Base-by-base conservation (phyloP, 2,113 vertebrate species). In the Entelurus aequoreus region DNA sequence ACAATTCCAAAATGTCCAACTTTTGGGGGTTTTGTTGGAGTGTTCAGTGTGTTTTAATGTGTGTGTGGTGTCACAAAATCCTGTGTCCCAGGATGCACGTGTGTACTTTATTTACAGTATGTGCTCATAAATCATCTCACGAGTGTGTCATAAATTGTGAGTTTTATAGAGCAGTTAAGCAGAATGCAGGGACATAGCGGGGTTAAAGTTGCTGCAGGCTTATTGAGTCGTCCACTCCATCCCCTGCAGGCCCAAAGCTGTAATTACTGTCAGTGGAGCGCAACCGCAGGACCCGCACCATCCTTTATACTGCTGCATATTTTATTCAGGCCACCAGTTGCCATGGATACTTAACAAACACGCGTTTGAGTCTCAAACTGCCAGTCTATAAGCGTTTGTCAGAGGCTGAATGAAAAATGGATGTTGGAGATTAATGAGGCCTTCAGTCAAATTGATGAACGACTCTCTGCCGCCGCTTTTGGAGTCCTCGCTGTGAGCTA, bases 151-250 rank as follows among this genome's bases (percentile, higher is more conserved):
- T 83, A 78, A 81, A 80, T 82, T 73, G 65, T 46, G 36, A 71
- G 61, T 37, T 82, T 82, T 74, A 80, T 72, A 68, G 58, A 68
- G 77, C 70, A 70, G 58, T 70, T 71, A 71, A 80, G 68, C 58
- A 68, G 69, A 66, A 63, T 37, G 52, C 65, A 60, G 15, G 38
- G 50, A 66, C 65, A 63, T 1, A 2, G 47, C 55, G 66, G 47
- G 69, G 65, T n/a, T 14, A 61, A 59, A 10, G 38, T 44, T 9
- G 38, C 37, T 54, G 60, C 49, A 65, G 77, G 58, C 57, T 50
- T 68, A 77, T 63, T 71, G 67, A 81, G 78, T 68, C 50, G 60
- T 82, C 74, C 68, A 61, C 40, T 48, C 40, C 66, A 70, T 65
- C 64, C 54, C 61, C 48, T 37, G 48, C 12, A 62, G 70, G 53